Evolutionary conservation across 2,888 invertebrate genomes (phyloP), one percentile per base, ranked within the genome.

Genomic region (Ochropacha duplaris): DNA sequence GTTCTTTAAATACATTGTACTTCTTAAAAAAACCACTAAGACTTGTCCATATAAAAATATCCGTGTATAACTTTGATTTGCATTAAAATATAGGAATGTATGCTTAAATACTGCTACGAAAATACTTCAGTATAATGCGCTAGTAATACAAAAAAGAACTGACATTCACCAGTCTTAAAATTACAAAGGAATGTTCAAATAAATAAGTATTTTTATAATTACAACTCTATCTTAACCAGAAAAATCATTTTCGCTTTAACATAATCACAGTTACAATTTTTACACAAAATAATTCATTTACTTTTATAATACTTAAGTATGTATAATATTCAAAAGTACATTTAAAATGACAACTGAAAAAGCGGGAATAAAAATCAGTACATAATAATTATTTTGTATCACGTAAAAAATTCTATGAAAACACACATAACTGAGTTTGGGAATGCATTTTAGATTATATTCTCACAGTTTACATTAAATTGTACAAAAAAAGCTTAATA

Each of bases 131-230:
- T 63, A 58, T 54, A 65, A 61, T 56, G 61, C 62, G 64, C 31
- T 51, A 39, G 56, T 56, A 58, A 56, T 54, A 57, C 36, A 57
- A 62, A 68, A 62, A 65, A 68, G 71, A 71, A 66, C 65, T 68
- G 69, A 66, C 67, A 69, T 66, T 61, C 62, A 63, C 64, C 68
- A 74, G 73, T 74, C 77, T 75, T 65, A 50, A 55, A 56, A 58
- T 58, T 67, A 44, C 44, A 69, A 72, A 77, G 87, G 87, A 87
- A 87, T 87, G 88, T 77, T 64, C 68, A 70, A 31, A 55, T 63
- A 60, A 69, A 71, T 67, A 57, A 65, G 34, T 57, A 59, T 56
- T 61, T 57, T 58, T 65, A 54, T 62, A 69, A 70, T 72, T 72
- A 74, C 64, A 66, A 69, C 69, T 65, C 65, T 60, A 34, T 14